Evolutionary conservation across 2,888 invertebrate genomes (phyloP).

Genomic region (Coremacera marginata): DNA sequence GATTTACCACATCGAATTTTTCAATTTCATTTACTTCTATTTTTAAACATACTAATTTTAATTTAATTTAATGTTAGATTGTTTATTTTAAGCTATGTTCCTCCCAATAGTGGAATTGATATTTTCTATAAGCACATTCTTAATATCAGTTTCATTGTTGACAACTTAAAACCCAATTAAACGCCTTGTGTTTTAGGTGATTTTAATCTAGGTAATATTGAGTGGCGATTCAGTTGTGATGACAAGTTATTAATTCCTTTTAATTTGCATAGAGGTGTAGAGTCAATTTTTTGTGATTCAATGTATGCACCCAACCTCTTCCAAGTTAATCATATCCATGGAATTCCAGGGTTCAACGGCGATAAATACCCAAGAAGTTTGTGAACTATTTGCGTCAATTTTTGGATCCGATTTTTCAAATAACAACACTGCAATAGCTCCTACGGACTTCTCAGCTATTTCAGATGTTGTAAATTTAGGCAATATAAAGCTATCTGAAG

Average conservation of each 20-base stretch:
- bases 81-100: background rate
- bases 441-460: too few species aligned
- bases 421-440: too few species aligned
- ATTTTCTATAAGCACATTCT: background rate
- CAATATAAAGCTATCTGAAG: too few species aligned
- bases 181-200: background rate
- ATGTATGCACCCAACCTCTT: too few species aligned
- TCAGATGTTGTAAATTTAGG: too few species aligned
- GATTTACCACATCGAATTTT: too few species aligned
- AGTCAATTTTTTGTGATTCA: too few species aligned
- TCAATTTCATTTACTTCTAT: too few species aligned
- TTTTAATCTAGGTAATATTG: background rate
- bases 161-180: background rate
- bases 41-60: too few species aligned
- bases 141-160: background rate
- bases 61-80: background rate
- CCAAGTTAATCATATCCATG: background rate
- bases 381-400: background rate
- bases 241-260: too few species aligned
- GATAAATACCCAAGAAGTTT: background rate
- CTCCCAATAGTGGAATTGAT: background rate
- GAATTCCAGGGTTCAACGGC: background rate
- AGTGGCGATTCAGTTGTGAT: background rate
- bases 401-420: too few species aligned
- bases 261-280: too few species aligned